Percentiles rank a stretch among this genome's conserved stretches.
These are phyloP conservation scores for Acholoe squamosa DNA, from an alignment of 2,888 invertebrate genomes.

Conservation along the genomic window DNA sequence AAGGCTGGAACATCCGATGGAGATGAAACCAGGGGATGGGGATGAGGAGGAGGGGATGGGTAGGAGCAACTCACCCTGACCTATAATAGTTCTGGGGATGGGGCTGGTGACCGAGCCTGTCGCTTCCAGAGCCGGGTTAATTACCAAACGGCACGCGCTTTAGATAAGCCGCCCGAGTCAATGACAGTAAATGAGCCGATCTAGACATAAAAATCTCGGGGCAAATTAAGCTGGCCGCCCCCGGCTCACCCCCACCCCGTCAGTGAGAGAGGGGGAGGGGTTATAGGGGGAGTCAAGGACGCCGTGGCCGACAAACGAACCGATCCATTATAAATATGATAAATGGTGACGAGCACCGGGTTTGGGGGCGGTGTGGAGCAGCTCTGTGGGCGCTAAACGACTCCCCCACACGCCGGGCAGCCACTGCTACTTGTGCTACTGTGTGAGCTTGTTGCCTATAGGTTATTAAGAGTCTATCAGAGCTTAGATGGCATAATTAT, in stretches of 20 bases:
- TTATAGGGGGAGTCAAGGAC: not conserved
- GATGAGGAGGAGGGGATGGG: not conserved
- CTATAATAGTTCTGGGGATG: not conserved
- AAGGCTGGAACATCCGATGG: not conserved
- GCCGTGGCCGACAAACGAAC: conserved; percentile 15
- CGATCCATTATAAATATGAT: conserved; percentile 61
- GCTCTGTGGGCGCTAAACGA: conserved; percentile 22
- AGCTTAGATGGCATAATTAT: not conserved
- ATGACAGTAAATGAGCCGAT: conserved; percentile 54
- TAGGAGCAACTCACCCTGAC: conserved; percentile 31
- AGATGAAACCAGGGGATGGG: not conserved
- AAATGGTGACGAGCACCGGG: conserved; percentile 16
- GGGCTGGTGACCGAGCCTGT: conserved; percentile 2
- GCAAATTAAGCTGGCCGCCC: conserved; percentile 57
- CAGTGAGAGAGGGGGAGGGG: not conserved
- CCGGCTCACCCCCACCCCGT: conserved; percentile 6
- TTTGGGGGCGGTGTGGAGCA: conserved; percentile 18
- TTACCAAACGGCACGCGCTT: conserved; percentile 50
- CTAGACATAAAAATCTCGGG: conserved; percentile 53
- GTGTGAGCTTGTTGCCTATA: not conserved
- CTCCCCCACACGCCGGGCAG: not conserved
- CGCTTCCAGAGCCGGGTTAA: conserved; percentile 30
- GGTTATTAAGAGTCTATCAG: too few relatives aligned
- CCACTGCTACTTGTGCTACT: not conserved
- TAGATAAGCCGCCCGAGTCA: conserved; percentile 56